Conservation (phyloP, 2,888 invertebrate species). For the Drosophila algonquin region DNA sequence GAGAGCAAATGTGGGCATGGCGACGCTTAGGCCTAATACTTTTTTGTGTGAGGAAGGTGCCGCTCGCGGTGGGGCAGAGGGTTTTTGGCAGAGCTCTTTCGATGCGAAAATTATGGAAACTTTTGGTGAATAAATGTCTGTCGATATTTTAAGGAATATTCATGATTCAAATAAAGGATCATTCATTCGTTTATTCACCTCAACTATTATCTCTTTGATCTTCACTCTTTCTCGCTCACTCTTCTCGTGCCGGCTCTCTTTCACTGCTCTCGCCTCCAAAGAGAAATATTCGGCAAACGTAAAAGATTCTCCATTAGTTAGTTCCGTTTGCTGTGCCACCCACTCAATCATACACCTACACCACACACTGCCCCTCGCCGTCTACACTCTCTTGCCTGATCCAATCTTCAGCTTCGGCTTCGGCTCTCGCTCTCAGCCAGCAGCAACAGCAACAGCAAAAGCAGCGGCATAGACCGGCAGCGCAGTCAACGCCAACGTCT, state of each 20-base stretch:
- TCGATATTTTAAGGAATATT: not conserved
- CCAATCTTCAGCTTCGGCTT: constrained; percentile 2
- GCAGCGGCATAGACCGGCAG: constrained; percentile 17
- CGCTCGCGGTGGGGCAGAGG: not conserved
- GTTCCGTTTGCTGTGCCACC: constrained; percentile 66
- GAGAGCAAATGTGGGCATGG: constrained; percentile 26
- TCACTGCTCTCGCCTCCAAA: not conserved
- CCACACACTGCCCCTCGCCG: not conserved
- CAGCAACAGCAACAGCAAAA: not conserved
- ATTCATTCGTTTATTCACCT: not conserved
- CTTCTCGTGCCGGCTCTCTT: not conserved
- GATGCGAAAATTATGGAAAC: no score
- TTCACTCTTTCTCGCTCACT: not conserved
- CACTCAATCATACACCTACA: not conserved
- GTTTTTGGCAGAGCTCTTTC: not conserved
- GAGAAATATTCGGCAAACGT: constrained; percentile 25
- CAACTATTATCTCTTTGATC: not conserved
- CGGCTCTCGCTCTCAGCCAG: constrained; percentile 28
- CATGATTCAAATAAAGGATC: not conserved
- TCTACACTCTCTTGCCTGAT: not conserved
- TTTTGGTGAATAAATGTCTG: not conserved
- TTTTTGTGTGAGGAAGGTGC: constrained; percentile 11
- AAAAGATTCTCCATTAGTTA: constrained; percentile 77
- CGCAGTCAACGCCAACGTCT: constrained; percentile 13
- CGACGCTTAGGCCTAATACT: constrained; percentile 41